phyloP scores from a whole-genome alignment of 2,888 invertebrate genomes.

The Reticulitermes lucifugus region DNA sequence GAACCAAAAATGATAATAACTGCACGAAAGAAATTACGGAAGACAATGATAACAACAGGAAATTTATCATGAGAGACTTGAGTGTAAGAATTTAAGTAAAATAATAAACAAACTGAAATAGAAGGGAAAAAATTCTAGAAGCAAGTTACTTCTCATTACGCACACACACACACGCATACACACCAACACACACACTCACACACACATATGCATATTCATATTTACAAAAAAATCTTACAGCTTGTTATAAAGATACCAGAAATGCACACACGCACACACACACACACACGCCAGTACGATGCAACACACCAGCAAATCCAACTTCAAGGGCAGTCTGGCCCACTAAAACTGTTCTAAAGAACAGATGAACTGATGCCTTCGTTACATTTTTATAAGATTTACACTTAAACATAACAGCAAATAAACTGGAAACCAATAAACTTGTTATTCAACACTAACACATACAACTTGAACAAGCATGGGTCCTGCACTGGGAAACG shows the following conservation, averaged over 20 bases:
- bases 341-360: background rate
- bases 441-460: too few relatives aligned
- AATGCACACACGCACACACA: constrained; percentile 9
- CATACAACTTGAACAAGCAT: too few relatives aligned
- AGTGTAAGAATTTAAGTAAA: background rate
- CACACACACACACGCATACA: constrained; percentile 24
- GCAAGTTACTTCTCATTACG: constrained; percentile 23
- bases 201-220: constrained; percentile 24
- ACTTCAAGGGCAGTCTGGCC: constrained; percentile 5
- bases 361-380: too few relatives aligned
- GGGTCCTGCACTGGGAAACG: too few relatives aligned
- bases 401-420: background rate
- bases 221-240: constrained; percentile 31
- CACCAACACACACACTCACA: background rate
- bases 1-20: constrained; percentile 18
- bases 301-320: constrained; percentile 9
- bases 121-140: constrained; percentile 23
- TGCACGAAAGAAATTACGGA: constrained; percentile 17
- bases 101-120: background rate
- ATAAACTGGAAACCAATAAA: too few relatives aligned
- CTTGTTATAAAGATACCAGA: constrained; percentile 13
- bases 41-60: background rate
- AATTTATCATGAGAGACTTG: background rate
- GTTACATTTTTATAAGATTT: background rate
- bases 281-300: constrained; percentile 23